Evolutionary conservation across 2,888 invertebrate genomes (phyloP).

Genomic region (Selenia dentaria): DNA sequence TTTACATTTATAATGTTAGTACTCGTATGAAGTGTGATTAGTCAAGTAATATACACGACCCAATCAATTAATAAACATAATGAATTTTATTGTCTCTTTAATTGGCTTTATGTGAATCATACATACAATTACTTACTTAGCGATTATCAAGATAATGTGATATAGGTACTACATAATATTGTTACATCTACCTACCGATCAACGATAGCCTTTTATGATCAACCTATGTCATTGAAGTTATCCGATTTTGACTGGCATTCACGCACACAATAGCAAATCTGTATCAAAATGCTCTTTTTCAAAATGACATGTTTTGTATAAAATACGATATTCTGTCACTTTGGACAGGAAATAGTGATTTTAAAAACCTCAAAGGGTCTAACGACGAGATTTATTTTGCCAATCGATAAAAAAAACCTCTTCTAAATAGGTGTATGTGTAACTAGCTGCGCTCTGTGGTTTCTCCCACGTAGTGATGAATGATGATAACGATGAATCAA

Average conservation of each 20-base stretch:
- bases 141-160: background rate
- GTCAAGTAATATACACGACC: no score
- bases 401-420: background rate
- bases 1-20: no score
- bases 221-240: constrained; percentile 51
- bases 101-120: no score
- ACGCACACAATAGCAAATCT: constrained; percentile 73
- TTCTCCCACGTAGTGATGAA: no score
- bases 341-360: constrained; percentile 62
- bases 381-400: constrained; percentile 7
- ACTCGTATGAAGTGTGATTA: no score
- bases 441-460: no score
- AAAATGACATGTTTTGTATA: constrained; percentile 54
- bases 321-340: constrained; percentile 56
- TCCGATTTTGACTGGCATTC: constrained; percentile 71
- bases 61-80: no score
- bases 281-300: constrained; percentile 78
- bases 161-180: no score
- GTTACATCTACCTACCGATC: background rate
- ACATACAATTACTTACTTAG: background rate
- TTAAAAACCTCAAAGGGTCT: constrained; percentile 55
- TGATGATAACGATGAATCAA: no score
- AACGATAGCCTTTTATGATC: constrained; percentile 36
- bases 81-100: no score
- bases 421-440: no score